Evolutionary conservation across 1,140 invertebrate species (phyloP).

Genomic region (Aphis gossypii): DNA sequence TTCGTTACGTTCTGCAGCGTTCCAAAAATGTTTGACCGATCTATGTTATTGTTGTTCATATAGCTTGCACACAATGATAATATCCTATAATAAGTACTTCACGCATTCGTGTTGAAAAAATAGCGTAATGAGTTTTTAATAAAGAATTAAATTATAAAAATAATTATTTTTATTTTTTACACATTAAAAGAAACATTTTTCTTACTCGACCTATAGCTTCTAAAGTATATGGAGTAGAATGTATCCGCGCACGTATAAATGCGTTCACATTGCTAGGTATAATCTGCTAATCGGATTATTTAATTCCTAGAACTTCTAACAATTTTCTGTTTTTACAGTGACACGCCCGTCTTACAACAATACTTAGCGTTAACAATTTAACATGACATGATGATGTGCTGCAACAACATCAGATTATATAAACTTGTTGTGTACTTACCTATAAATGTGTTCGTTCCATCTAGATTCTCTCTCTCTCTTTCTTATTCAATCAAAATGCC

Average conservation of each 20-base stretch:
- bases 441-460: neutral
- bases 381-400: neutral
- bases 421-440: neutral
- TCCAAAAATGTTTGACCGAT: neutral
- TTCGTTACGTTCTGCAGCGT: neutral
- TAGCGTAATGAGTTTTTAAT: neutral
- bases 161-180: neutral
- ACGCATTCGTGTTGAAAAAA: neutral
- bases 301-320: neutral
- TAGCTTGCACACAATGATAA: no score
- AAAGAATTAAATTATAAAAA: neutral
- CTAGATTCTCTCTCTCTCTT: neutral
- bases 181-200: neutral
- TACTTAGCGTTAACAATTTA: neutral
- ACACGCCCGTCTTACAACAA: neutral
- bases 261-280: neutral
- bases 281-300: conserved; percentile 14
- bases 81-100: neutral
- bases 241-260: neutral
- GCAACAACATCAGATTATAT: neutral
- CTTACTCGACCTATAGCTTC: no score
- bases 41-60: neutral
- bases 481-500: neutral
- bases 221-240: neutral
- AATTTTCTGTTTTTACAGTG: neutral